Conservation (phyloP, 2,888 invertebrate genomes). For the Troides aeacus region DNA sequence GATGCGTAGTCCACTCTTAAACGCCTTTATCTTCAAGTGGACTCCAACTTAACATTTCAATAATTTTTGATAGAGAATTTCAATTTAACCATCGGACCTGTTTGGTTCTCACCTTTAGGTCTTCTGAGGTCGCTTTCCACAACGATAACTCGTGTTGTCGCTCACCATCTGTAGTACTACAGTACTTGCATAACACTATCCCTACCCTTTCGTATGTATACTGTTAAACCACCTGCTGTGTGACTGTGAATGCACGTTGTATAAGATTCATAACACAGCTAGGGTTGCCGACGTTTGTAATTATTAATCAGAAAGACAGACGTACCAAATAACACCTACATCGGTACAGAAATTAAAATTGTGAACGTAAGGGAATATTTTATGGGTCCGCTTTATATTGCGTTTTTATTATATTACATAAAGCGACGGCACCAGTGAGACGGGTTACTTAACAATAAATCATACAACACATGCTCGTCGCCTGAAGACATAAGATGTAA, state of each 20-base stretch:
- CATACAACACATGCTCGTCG: no score
- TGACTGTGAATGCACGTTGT: constrained; percentile 3
- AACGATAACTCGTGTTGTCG: constrained; percentile 20
- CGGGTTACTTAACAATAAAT: no score
- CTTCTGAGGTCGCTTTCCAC: constrained; percentile 4
- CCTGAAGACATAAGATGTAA: no score
- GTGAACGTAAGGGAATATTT: no score
- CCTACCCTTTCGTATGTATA: constrained; percentile 10
- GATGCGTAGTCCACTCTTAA: not conserved
- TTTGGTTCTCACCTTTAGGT: constrained; percentile 12
- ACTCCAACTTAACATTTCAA: not conserved
- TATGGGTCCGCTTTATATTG: no score
- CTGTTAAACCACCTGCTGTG: constrained; percentile 13
- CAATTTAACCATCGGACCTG: not conserved
- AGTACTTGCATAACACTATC: constrained; percentile 17
- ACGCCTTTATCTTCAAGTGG: not conserved
- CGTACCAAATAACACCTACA: not conserved
- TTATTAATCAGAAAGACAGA: not conserved
- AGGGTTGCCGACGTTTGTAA: not conserved
- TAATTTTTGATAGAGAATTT: not conserved
- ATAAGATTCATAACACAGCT: not conserved
- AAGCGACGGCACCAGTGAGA: no score
- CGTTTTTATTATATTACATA: no score
- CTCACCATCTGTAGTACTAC: constrained; percentile 6
- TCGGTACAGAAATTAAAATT: not conserved